Evolutionary conservation across 1,140 invertebrate species (phyloP), one percentile per base, ranked within the genome.

Genomic region (Macrocentrus cingulum): DNA sequence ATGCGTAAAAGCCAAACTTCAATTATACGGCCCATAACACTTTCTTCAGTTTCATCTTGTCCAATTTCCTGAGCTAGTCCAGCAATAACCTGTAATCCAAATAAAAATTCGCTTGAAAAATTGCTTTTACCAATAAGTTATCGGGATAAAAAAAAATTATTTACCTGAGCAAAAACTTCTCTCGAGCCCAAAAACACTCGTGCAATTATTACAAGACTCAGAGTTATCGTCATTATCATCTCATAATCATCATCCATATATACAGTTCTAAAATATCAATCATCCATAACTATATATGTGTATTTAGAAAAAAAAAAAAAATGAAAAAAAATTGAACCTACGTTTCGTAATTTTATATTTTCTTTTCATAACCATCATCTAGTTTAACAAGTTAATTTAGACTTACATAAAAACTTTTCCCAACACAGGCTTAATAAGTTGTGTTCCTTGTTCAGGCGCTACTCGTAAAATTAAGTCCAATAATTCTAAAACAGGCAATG

Each of bases 1-100:
- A 95, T 89, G 72, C 88, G 88, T 57, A 87, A 83, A n/a, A 91
- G 82, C 88, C 91, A 94, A 3, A 87, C 81, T 61, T 88, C 85
- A 22, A 96, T 73, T 2, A 97, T 80, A 58, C 83, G 80, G 15
- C 82, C 83, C 16, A 95, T 75, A 16, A 92, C 81, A 23, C 69
- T 68, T 53, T 85, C 81, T 59, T 86, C 84, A 5, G 74, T 77
- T 0, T 74, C 77, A n/a, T 58, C 65, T 22, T 64, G 63, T 0
- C 69, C 76, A 39, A 80, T 70, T 66, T 64, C 71, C 50, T 61
- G 75, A 51, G 64, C 68, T 50, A 63, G 66, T 74, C 66, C 78
- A 70, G 5, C 84, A 69, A 66, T 86, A 56, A 69, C 82, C 84
- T 75, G 75, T 19, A 32, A 20, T 34, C 32, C 13, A 34, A 9